These are phyloP conservation scores for Corella eumyota DNA, from an alignment of 23 tunicate genomes.

Conservation along the genomic window DNA sequence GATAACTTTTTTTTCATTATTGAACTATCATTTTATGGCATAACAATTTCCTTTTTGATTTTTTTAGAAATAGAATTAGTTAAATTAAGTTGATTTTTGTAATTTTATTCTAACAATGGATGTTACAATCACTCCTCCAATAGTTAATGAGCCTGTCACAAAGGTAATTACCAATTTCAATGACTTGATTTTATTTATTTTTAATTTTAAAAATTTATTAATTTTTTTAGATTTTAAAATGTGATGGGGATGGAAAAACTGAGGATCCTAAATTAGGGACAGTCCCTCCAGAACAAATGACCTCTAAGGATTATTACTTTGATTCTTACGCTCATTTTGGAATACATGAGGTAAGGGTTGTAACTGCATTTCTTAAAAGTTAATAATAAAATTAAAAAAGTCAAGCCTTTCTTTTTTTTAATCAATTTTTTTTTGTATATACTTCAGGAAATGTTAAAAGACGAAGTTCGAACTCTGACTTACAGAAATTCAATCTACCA, in stretches of 20 bases:
- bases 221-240: constrained; percentile 10
- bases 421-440: neutral
- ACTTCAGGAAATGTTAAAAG: constrained; percentile 91
- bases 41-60: too few relatives aligned
- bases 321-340: constrained; percentile 99
- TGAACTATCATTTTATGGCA: too few relatives aligned
- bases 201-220: too few relatives aligned
- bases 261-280: constrained; percentile 51
- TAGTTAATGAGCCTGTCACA: too few relatives aligned
- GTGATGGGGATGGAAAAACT: neutral
- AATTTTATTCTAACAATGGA: too few relatives aligned
- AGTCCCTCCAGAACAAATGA: constrained; percentile 87
- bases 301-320: constrained; percentile 98
- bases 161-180: too few relatives aligned
- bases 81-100: too few relatives aligned
- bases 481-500: constrained; percentile 93
- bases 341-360: constrained; percentile 62
- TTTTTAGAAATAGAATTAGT: too few relatives aligned
- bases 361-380: neutral
- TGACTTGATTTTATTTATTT: too few relatives aligned
- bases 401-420: neutral
- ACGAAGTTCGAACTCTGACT: constrained; percentile 94
- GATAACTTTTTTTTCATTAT: too few relatives aligned
- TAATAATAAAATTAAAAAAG: too few relatives aligned
- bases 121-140: too few relatives aligned